A percentile compares a stretch with the other conserved stretches of the same genome.
These are phyloP conservation scores for Drosophila albomicans DNA, from an alignment of 1,140 invertebrate species.

Conservation along the genomic window DNA sequence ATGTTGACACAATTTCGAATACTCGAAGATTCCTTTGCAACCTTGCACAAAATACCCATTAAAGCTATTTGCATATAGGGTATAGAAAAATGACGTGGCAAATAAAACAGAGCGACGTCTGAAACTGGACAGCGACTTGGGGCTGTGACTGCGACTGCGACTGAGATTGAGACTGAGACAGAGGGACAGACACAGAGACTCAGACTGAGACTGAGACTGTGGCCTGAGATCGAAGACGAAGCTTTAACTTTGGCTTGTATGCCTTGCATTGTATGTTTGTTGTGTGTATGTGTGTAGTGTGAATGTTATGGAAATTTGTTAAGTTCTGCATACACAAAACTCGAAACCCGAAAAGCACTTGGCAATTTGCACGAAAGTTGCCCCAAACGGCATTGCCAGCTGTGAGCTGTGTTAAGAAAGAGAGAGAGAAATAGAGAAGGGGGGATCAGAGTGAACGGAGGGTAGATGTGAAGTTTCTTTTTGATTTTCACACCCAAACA, in stretches of 20 bases:
- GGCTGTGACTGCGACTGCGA: conserved; percentile 15
- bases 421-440: too few relatives aligned
- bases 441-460: neutral
- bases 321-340: conserved; percentile 76
- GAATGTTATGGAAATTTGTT: conserved; percentile 83
- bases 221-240: conserved; percentile 54
- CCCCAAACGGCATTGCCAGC: conserved; percentile 48
- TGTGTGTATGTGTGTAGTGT: conserved; percentile 53
- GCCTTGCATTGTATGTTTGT: conserved; percentile 56
- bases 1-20: too few relatives aligned
- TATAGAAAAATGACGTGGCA: conserved; percentile 75
- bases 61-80: conserved; percentile 21
- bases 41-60: neutral
- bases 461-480: conserved; percentile 71
- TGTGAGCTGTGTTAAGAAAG: conserved; percentile 10
- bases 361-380: conserved; percentile 75
- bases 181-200: conserved; percentile 31
- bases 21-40: too few relatives aligned
- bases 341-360: conserved; percentile 63
- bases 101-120: conserved; percentile 76
- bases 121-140: conserved; percentile 37
- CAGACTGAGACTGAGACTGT: conserved; percentile 34
- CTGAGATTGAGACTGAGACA: conserved; percentile 31
- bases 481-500: conserved; percentile 79
- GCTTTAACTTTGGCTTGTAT: conserved; percentile 50